Conservation (phyloP, 2,113 vertebrate species). For the Progne subis region DNA sequence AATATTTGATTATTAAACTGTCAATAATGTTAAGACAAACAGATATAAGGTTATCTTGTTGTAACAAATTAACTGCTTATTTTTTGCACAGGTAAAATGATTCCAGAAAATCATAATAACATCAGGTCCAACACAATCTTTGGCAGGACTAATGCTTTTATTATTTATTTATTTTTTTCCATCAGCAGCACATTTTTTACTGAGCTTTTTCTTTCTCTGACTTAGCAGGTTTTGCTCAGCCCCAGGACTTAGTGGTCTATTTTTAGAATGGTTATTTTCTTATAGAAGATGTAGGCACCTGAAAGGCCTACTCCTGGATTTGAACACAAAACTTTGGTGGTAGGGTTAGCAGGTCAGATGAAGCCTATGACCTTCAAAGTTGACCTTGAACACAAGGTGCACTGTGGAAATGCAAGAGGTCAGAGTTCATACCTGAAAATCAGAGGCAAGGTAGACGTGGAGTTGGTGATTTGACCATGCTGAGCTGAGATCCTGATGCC, state of each 20-base stretch:
- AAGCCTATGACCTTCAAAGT: neutral
- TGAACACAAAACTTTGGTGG: neutral
- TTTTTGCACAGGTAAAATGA: neutral
- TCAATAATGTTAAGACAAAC: neutral
- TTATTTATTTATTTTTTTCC: neutral
- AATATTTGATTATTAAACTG: neutral
- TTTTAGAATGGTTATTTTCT: conserved; percentile 6
- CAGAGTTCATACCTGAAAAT: neutral
- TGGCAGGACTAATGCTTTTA: neutral
- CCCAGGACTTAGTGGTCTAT: neutral
- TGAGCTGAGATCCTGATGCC: neutral
- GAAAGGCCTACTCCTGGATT: neutral
- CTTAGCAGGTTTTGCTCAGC: neutral
- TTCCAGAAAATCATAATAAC: neutral
- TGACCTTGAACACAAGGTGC: neutral
- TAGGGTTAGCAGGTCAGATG: neutral
- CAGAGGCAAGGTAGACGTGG: neutral
- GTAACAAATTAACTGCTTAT: neutral
- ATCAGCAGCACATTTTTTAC: neutral
- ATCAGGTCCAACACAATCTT: neutral
- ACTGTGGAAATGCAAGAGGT: neutral
- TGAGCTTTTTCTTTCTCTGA: neutral
- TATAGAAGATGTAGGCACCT: neutral
- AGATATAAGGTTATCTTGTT: neutral
- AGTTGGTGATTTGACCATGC: neutral